phyloP scores from a whole-genome alignment of 2,797 vertebrate genomes.

The Crocodylus rhombifer region DNA sequence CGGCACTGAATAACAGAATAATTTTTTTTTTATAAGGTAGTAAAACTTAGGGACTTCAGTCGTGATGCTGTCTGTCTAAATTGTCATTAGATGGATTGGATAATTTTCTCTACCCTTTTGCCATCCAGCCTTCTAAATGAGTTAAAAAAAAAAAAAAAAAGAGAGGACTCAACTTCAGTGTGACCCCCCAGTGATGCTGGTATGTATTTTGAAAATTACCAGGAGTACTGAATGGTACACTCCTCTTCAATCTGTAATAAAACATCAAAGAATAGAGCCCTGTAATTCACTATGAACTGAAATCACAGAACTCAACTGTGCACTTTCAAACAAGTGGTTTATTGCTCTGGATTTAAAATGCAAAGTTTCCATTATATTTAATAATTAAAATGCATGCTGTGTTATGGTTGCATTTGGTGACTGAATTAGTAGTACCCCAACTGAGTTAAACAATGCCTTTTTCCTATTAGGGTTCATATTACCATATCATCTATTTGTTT shows the following conservation, averaged over 20 bases:
- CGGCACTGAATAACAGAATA: neutral
- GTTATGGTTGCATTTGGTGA: conserved; percentile 74
- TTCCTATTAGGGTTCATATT: conserved; percentile 67
- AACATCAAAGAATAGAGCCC: conserved; percentile 64
- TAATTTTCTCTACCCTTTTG: neutral
- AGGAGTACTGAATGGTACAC: conserved; percentile 39
- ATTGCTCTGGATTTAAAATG: conserved; percentile 66
- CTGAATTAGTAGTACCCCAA: conserved; percentile 67
- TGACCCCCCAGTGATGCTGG: conserved; percentile 64
- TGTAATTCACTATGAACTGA: conserved; percentile 60
- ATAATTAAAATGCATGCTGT: conserved; percentile 73
- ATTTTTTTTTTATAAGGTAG: neutral
- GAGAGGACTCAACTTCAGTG: conserved; percentile 28
- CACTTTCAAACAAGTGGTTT: conserved; percentile 65
- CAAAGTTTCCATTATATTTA: conserved; percentile 70
- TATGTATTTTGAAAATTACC: conserved; percentile 69
- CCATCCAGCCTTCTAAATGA: conserved; percentile 21
- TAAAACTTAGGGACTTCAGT: neutral
- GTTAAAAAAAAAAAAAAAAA: conserved; percentile 23
- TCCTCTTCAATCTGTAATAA: conserved; percentile 68
- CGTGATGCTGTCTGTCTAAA: conserved; percentile 18
- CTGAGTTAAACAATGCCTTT: conserved; percentile 67
- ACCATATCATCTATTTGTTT: conserved; percentile 73
- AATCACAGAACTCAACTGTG: conserved; percentile 55
- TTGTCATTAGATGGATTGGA: neutral